Base-by-base conservation (phyloP, 2,888 invertebrate genomes). In the Augochlorella aurata region DNA sequence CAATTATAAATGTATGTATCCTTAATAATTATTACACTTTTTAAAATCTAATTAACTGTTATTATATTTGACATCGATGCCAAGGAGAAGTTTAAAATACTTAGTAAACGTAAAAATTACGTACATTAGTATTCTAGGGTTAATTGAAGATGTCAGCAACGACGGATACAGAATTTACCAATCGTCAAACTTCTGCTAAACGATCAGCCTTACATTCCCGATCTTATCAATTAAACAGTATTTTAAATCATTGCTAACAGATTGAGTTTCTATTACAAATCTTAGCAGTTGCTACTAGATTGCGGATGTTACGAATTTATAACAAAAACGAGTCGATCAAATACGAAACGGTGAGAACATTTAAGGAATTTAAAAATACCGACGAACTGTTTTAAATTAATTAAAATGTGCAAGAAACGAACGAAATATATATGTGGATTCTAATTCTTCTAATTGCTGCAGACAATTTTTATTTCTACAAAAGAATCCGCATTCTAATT, bases 81-180 rank as follows among this genome's bases (percentile, higher is more conserved):
- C 58, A 66, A 50, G 49, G 54, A 47, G 74, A 71, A 12, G 61
- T 58, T 79, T 49, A 21, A 47, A 29, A 81, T 63, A 65, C 21
- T 50, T 67, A 61, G 45, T 18, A 70, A 18, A 67, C 52, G 1
- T 58, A 54, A 70, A 58, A 58, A 81, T 77, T 52, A 29, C 52
- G 50, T 81, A 50, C 47, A 67, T 74, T 61, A 74, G 74, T 81
- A 81, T 71, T 70, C 82, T 74, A 81, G 75, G 75, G 75, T 81
- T 81, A 81, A 75, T 81, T 52, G 50, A 71, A 75, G 75, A 68
- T 74, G 82, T 44, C 82, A 74, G 75, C 63, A 50, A 24, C 9
- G 38, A 29, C 29, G 29, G 29, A 3, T 29, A 18, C 16, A 29
- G 24, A 16, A 18, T 2, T 24, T 58, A 29, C 16, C 61, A 29